A percentile compares a stretch with the other conserved stretches of the same genome.
phyloP scores from a whole-genome alignment of 2,888 invertebrate species.

The Chrysolina oricalcia region DNA sequence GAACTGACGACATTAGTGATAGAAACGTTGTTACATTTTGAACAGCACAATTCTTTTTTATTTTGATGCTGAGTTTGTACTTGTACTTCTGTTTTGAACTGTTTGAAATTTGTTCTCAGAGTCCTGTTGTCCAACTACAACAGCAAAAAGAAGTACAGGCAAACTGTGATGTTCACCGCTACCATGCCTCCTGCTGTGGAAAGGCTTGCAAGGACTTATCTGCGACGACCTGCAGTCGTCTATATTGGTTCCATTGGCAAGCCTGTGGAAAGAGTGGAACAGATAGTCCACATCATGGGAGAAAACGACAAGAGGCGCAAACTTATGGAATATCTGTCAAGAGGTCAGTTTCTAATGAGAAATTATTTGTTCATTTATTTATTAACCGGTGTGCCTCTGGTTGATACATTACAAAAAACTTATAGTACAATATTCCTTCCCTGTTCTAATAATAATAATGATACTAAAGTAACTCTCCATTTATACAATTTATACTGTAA shows the following conservation, averaged over 20 bases:
- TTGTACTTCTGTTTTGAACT: no score
- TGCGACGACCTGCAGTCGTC: constrained; percentile 96
- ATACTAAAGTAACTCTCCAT: no score
- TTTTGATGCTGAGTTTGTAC: no score
- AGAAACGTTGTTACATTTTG: neutral
- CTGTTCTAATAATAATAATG: no score
- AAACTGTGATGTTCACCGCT: constrained; percentile 99
- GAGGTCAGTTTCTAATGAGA: constrained; percentile 30
- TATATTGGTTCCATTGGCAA: constrained; percentile 95
- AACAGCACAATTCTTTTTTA: no score
- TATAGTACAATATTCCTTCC: no score
- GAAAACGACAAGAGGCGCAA: constrained; percentile 98
- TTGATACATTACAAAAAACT: no score
- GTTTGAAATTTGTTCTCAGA: constrained; percentile 28
- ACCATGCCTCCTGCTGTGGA: constrained; percentile 99
- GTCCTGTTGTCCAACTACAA: constrained; percentile 93
- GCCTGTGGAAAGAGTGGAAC: constrained; percentile 98
- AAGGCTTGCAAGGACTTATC: constrained; percentile 93
- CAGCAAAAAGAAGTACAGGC: constrained; percentile 96
- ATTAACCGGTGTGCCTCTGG: no score
- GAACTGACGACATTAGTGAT: neutral
- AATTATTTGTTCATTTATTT: neutral
- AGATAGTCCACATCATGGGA: constrained; percentile 95
- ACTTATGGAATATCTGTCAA: constrained; percentile 90
- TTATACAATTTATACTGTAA: no score